Percentiles rank a stretch among this genome's conserved stretches.
These are phyloP conservation scores for Drosophila tristis DNA, from an alignment of 1,140 invertebrate species.

Conservation along the genomic window DNA sequence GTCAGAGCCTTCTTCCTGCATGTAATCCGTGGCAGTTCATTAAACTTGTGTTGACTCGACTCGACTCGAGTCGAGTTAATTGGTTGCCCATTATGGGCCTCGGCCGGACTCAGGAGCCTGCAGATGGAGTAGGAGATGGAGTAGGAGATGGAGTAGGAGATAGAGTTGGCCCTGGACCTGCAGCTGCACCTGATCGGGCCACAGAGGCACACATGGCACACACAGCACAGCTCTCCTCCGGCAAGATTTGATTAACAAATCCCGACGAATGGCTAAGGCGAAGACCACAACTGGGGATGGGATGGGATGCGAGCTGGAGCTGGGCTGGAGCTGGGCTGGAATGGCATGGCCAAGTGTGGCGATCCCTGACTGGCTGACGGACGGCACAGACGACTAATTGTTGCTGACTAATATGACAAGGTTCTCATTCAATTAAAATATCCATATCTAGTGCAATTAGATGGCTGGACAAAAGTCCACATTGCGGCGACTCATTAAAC, in stretches of 20 bases:
- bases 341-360: slow-evolving; percentile 42
- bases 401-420: slow-evolving; percentile 78
- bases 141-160: too few species aligned
- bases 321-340: too few species aligned
- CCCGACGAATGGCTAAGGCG: slow-evolving; percentile 22
- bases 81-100: slow-evolving; percentile 52
- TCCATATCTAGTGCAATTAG: slow-evolving; percentile 83
- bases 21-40: slow-evolving; percentile 53
- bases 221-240: too few species aligned
- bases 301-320: too few species aligned
- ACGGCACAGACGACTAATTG: slow-evolving; percentile 72
- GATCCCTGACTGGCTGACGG: slow-evolving; percentile 8
- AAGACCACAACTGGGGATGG: slow-evolving; percentile 13
- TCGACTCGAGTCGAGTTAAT: slow-evolving; percentile 42
- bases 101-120: slow-evolving; percentile 27
- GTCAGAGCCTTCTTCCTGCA: slow-evolving; percentile 12
- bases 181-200: background rate
- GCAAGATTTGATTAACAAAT: slow-evolving; percentile 71
- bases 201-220: too few species aligned
- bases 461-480: slow-evolving; percentile 76
- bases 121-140: too few species aligned
- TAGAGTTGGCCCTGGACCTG: slow-evolving; percentile 1
- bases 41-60: slow-evolving; percentile 34
- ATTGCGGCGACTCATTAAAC: slow-evolving; percentile 82
- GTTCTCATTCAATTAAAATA: slow-evolving; percentile 83